phyloP scores from a whole-genome alignment of 2,888 invertebrate species.

The Fragum fragum region DNA sequence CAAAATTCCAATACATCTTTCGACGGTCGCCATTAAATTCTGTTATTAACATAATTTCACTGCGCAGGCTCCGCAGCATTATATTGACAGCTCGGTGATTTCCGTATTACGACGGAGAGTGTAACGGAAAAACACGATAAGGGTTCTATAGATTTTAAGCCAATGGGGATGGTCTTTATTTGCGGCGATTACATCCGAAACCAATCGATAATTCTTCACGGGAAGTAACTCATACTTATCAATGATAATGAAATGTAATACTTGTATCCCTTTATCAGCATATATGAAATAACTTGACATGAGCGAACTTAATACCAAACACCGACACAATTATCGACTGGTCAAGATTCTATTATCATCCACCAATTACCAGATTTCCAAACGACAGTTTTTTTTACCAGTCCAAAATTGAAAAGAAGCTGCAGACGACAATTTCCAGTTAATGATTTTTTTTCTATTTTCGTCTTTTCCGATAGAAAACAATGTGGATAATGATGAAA shows the following conservation, averaged over 20 bases:
- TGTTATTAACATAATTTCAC: conserved; percentile 49
- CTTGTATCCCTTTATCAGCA: neutral
- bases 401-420: no score
- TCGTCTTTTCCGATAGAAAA: no score
- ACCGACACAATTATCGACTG: no score
- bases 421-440: no score
- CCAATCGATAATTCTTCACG: neutral
- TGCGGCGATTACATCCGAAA: neutral
- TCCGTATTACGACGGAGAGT: neutral
- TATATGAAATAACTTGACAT: no score
- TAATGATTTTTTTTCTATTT: no score
- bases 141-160: conserved; percentile 29
- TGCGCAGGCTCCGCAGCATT: conserved; percentile 53
- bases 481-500: no score
- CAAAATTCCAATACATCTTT: conserved; percentile 40
- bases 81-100: conserved; percentile 6
- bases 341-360: no score
- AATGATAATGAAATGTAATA: neutral
- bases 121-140: neutral
- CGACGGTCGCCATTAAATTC: conserved; percentile 37
- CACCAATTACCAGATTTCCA: no score
- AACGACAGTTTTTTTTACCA: no score
- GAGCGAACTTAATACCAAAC: no score
- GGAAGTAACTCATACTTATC: neutral
- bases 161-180: conserved; percentile 18